These are phyloP conservation scores for Nicator chloris DNA, from an alignment of 2,113 vertebrate species.

Conservation along the genomic window DNA sequence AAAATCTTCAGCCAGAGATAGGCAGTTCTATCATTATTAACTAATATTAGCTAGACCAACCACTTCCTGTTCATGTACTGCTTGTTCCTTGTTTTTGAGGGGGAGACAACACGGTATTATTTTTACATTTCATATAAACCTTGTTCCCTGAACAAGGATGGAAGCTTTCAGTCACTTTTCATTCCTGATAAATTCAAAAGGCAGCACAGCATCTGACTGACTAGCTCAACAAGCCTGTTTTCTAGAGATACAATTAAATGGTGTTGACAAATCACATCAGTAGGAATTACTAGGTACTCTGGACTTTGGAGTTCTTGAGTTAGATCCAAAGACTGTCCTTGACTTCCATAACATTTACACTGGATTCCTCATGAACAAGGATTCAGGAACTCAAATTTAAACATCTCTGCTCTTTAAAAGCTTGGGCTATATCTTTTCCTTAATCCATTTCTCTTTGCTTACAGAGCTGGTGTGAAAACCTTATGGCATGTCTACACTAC, in stretches of 20 bases:
- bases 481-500: neutral
- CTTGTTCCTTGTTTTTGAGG: neutral
- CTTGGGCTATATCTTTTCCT: neutral
- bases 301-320: neutral
- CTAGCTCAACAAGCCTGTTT: neutral
- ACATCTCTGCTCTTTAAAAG: neutral
- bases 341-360: neutral
- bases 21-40: neutral
- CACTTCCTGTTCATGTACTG: neutral
- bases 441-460: constrained; percentile 9
- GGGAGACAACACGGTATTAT: neutral
- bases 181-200: neutral
- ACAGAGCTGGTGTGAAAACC: neutral
- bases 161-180: neutral
- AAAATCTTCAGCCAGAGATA: neutral
- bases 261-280: constrained; percentile 7
- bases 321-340: neutral
- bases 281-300: neutral
- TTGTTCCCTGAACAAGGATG: neutral
- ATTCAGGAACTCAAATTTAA: neutral
- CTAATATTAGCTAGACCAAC: neutral
- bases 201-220: neutral
- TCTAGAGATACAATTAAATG: neutral
- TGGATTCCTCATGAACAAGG: neutral
- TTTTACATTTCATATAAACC: neutral